Evolutionary conservation across 2,888 invertebrate species (phyloP), one percentile per base, ranked within the genome.

Genomic region (Hirtodrosophila histrioides): DNA sequence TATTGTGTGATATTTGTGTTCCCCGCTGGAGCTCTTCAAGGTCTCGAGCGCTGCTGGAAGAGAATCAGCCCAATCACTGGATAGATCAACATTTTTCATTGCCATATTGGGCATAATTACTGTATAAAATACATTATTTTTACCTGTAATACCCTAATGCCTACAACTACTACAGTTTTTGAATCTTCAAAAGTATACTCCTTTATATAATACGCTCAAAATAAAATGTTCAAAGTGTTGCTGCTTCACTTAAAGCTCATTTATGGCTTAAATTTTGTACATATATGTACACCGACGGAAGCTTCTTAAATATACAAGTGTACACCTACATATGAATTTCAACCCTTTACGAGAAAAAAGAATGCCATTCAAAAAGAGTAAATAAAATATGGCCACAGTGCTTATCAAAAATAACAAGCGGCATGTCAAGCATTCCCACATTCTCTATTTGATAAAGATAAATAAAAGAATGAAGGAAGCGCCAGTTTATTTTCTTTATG

Each of bases 361-460:
- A 73, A 55, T 60, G 62, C 64, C 50, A 44, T 40, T 39, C 17
- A 6, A 40, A 49, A 63, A 54, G 60, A 46, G 44, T 33, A 49
- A 55, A 51, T 48, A 63, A 64, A 75, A 69, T 60, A 64, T 73
- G 69, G 46, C 35, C 62, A 63, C 53, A 56, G 44, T 56, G 48
- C 69, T 76, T 74, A 76, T 73, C 69, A 83, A 76, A 83, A 83
- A 83, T 83, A 79, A 69, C 83, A 79, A 77, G 79, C 66, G 86
- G 76, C 76, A 86, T 86, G 84, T 77, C 81, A 71, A 66, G 67
- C 60, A 84, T 75, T 43, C 58, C 64, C 50, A 45, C 62, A 77
- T 46, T 51, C 35, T 68, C 60, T 81, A 67, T 78, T 82, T 69
- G 43, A 65, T 66, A 50, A 64, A 55, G 33, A 37, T 27, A 46